Evolutionary conservation across 2,888 invertebrate genomes (phyloP).

Genomic region (Azorinus chamasolen): DNA sequence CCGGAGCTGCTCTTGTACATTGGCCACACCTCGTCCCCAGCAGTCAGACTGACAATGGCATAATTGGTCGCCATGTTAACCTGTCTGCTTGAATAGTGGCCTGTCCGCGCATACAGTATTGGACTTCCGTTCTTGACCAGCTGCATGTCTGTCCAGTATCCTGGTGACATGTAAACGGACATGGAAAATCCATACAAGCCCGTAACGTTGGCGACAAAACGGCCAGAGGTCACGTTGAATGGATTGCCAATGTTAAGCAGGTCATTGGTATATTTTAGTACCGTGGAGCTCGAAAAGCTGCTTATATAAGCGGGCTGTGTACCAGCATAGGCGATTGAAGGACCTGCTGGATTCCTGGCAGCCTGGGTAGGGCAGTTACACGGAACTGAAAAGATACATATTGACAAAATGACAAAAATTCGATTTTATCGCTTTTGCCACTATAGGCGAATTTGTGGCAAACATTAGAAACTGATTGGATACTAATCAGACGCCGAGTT

Average conservation of each 20-base stretch:
- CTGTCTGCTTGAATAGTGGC: conserved; percentile 32
- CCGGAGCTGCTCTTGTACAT: conserved; percentile 45
- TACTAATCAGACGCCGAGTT: too few relatives aligned
- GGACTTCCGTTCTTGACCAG: conserved; percentile 46
- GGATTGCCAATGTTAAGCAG: conserved; percentile 46
- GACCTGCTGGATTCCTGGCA: neutral
- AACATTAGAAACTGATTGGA: too few relatives aligned
- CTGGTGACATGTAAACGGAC: conserved; percentile 31
- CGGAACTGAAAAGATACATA: conserved; percentile 27
- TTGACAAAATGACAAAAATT: too few relatives aligned
- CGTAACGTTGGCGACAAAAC: conserved; percentile 40
- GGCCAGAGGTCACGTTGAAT: conserved; percentile 25
- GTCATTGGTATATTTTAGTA: conserved; percentile 45
- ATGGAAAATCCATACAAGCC: conserved; percentile 57
- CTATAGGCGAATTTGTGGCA: too few relatives aligned
- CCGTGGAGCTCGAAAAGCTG: conserved; percentile 32
- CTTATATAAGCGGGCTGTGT: conserved; percentile 21
- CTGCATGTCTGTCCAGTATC: conserved; percentile 38
- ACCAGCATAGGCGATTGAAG: conserved; percentile 49
- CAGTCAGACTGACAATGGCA: conserved; percentile 30
- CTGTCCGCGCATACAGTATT: conserved; percentile 40
- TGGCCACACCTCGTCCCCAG: conserved; percentile 53
- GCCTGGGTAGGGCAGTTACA: conserved; percentile 24
- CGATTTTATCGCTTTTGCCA: too few relatives aligned
- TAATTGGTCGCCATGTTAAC: conserved; percentile 53